Evolutionary conservation across 2,888 invertebrate genomes (phyloP).

Genomic region (Patella caerulea): DNA sequence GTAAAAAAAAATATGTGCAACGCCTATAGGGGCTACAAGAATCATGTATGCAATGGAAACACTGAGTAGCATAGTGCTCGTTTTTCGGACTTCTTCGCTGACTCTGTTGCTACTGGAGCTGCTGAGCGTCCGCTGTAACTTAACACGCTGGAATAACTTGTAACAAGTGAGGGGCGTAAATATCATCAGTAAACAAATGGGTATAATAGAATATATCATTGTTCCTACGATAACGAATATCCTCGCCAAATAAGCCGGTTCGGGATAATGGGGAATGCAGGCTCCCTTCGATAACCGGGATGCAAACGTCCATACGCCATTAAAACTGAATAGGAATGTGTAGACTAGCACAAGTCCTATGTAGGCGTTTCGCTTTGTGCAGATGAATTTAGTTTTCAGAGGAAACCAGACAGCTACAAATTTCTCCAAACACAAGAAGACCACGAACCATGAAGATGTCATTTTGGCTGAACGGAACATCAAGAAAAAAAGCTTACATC

Average conservation of each 20-base stretch:
- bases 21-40: constrained; percentile 49
- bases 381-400: constrained; percentile 41
- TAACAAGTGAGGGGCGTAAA: constrained; percentile 41
- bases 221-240: constrained; percentile 38
- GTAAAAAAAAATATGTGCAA: constrained; percentile 45
- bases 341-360: constrained; percentile 38
- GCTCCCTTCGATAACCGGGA: constrained; percentile 38
- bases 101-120: constrained; percentile 13
- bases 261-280: constrained; percentile 41
- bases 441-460: constrained; percentile 55
- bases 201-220: constrained; percentile 40
- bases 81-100: constrained; percentile 27
- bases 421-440: constrained; percentile 47
- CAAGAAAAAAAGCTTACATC: constrained; percentile 51
- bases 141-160: constrained; percentile 24
- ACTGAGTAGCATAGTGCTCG: constrained; percentile 50
- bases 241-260: constrained; percentile 30
- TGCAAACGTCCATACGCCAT: constrained; percentile 46
- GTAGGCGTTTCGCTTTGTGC: constrained; percentile 38
- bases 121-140: constrained; percentile 21
- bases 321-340: constrained; percentile 35
- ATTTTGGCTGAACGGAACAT: constrained; percentile 47
- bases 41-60: constrained; percentile 52
- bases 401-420: constrained; percentile 54
- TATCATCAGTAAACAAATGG: constrained; percentile 38